Evolutionary conservation across 64 coral and sea anemone species (phyloP).

Genomic region (Anthopleura sola): DNA sequence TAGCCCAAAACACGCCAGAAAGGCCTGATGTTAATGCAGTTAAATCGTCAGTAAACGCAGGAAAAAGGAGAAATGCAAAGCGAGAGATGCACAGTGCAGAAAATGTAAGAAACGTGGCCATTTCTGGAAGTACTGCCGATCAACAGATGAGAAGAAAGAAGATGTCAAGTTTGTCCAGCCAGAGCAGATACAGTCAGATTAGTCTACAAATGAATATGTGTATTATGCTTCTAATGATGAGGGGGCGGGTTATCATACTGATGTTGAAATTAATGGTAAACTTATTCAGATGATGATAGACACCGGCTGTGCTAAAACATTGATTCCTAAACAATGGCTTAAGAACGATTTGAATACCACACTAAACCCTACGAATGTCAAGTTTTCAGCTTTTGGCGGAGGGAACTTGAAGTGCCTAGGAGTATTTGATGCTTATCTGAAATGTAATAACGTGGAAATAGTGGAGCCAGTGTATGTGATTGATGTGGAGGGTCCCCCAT

Average conservation of each 20-base stretch:
- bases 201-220: constrained; percentile 32
- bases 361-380: background rate
- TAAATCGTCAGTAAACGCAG: constrained; percentile 15
- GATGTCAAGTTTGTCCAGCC: constrained; percentile 38
- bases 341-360: background rate
- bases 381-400: constrained; percentile 11
- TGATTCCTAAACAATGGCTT: constrained; percentile 32
- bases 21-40: constrained; percentile 1
- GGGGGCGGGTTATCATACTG: background rate
- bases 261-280: constrained; percentile 47
- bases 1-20: background rate
- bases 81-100: background rate
- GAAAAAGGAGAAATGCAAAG: constrained; percentile 32
- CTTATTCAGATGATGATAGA: constrained; percentile 29
- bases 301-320: constrained; percentile 36
- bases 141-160: background rate
- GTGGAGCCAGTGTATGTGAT: constrained; percentile 31
- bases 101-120: background rate
- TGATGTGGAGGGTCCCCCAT: constrained; percentile 11
- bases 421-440: constrained; percentile 6
- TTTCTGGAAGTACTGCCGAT: background rate
- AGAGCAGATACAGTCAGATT: constrained; percentile 36
- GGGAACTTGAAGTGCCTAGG: background rate
- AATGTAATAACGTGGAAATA: constrained; percentile 13
- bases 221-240: constrained; percentile 25